Evolutionary conservation across 1,140 invertebrate species (phyloP).

Genomic region (Phymastichus coffea): DNA sequence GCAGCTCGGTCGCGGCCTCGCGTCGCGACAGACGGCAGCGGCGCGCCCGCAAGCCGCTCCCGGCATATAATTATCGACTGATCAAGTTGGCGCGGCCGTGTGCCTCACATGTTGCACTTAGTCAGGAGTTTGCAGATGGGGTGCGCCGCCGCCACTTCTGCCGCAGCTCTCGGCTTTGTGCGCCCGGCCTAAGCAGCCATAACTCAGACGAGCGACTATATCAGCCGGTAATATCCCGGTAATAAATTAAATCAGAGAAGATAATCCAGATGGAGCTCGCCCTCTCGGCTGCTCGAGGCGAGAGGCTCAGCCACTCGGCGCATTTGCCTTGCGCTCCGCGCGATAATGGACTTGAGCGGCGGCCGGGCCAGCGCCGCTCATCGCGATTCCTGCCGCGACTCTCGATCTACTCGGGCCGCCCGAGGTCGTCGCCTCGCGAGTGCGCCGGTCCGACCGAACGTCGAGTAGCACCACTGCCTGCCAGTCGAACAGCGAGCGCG

Average conservation of each 20-base stretch:
- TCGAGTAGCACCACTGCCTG: no score
- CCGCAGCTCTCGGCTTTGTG: constrained; percentile 15
- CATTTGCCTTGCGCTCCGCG: constrained; percentile 38
- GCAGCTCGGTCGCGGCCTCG: background rate
- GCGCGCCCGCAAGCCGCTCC: background rate
- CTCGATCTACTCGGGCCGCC: background rate
- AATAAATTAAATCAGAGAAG: constrained; percentile 54
- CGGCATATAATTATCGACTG: background rate
- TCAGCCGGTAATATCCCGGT: constrained; percentile 45
- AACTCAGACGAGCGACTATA: constrained; percentile 40
- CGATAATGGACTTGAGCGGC: background rate
- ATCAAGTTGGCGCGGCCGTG: background rate
- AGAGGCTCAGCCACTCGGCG: constrained; percentile 31
- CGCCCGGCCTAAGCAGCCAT: constrained; percentile 38
- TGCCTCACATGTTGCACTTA: no score
- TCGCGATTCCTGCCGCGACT: background rate
- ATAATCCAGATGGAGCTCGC: constrained; percentile 51
- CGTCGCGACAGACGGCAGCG: background rate
- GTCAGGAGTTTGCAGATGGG: background rate
- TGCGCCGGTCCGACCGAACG: no score
- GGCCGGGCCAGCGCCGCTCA: background rate
- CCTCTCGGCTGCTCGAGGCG: no score
- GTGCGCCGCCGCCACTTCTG: background rate
- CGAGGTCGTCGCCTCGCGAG: no score
- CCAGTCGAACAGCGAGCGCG: no score